Evolutionary conservation across 1,140 invertebrate species (phyloP), one percentile per base, ranked within the genome.

Genomic region (Aricia agestis): DNA sequence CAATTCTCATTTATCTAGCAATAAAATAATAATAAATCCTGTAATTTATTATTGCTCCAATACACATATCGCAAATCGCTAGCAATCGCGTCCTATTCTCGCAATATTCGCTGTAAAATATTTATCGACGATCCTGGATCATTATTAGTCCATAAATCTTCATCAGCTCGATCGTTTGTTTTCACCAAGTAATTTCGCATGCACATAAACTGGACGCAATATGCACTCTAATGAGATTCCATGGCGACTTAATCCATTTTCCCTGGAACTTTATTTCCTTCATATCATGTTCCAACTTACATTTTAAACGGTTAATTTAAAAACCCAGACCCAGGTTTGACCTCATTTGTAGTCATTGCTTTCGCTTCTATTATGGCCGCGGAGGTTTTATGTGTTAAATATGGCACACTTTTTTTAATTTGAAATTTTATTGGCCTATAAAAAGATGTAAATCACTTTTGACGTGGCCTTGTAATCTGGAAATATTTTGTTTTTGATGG

Each of bases 281-380:
- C 71, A 73, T 73, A 67, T 76, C 69, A 76, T 69, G 72, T 71
- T 73, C 69, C 57, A 66, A 71, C 74, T 71, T 73, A 75, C 73
- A 75, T 75, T 77, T 75, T 73, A 77, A 75, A 75, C 68, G 66
- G 68, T 76, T 72, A 76, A 76, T 76, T 76, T 72, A 63, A 63
- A 63, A 63, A 19, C 59, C 59, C 59, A 63, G 59, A 63, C 59
- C 19, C 65, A 61, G 69, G 65, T 73, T 73, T 65, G 31, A 58
- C 59, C 68, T 61, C 68, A 69, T 69, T 69, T 41, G 68, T 69
- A 69, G 68, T 69, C 68, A 69, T 69, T 17, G 68, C 68, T 59
- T 69, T 61, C 31, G 57, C 32, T 17, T 69, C 59, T 63, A 63
- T 19, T 63, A 63, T 19, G 59, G 59, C 59, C 19, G 10, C 17